Conservation (phyloP, 1,140 invertebrate genomes). For the Nasonia vitripennis region DNA sequence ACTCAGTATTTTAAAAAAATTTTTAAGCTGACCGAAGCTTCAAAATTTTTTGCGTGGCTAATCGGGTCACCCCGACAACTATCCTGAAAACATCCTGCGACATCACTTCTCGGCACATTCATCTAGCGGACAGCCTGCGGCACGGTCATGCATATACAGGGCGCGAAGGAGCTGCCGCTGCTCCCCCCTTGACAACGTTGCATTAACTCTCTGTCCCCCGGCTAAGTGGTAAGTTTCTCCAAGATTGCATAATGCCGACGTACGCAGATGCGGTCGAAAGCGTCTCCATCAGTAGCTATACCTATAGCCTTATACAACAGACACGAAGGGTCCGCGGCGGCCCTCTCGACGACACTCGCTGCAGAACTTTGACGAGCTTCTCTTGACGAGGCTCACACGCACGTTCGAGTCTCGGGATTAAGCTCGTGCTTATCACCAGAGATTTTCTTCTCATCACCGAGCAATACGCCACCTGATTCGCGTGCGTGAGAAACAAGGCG, state of each 20-base stretch:
- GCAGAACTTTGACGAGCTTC: not conserved
- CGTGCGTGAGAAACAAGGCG: not conserved
- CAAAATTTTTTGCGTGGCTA: no score
- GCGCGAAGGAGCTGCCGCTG: slow-evolving; percentile 40
- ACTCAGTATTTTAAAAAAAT: no score
- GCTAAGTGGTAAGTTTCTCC: slow-evolving; percentile 73
- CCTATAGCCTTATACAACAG: not conserved
- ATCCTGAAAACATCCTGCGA: not conserved
- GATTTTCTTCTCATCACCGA: not conserved
- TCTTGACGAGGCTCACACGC: not conserved
- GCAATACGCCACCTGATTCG: not conserved
- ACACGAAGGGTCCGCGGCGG: not conserved
- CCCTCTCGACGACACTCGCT: not conserved
- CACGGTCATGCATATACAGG: slow-evolving; percentile 22
- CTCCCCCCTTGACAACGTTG: slow-evolving; percentile 62
- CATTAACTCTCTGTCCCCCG: slow-evolving; percentile 69
- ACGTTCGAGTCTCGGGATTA: no score
- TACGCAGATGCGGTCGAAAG: slow-evolving; percentile 60
- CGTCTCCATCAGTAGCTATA: not conserved
- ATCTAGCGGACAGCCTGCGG: not conserved
- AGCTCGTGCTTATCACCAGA: no score
- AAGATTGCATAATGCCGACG: slow-evolving; percentile 72
- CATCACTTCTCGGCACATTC: not conserved
- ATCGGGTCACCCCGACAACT: slow-evolving; percentile 8
- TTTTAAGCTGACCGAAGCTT: no score